Percentiles rank a stretch among this genome's conserved stretches.
Conservation (phyloP, 1,140 invertebrate genomes). For the Heterodera carotae region DNA sequence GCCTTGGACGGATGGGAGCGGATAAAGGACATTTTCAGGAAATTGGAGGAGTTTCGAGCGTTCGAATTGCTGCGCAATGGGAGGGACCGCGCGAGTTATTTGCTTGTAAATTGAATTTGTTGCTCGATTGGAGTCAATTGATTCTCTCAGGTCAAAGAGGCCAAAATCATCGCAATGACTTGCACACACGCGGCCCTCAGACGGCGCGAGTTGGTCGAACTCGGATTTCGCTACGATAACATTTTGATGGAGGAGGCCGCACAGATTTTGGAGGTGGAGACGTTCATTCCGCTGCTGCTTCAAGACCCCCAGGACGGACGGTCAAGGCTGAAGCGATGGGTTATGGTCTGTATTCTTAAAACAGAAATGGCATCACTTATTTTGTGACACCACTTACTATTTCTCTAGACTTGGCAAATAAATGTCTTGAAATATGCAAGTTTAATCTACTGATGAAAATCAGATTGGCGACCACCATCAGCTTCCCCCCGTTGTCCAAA, state of each 20-base stretch:
- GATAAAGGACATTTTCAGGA: slow-evolving; percentile 90
- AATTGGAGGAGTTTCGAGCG: slow-evolving; percentile 94
- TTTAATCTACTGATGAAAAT: no score
- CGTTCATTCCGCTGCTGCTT: slow-evolving; percentile 93
- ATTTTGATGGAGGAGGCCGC: slow-evolving; percentile 81
- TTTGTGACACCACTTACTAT: no score
- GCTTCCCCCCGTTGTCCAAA: slow-evolving; percentile 97
- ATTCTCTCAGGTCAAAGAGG: slow-evolving; percentile 81
- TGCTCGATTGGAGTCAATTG: not conserved
- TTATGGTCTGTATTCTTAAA: slow-evolving; percentile 76
- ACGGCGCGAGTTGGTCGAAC: slow-evolving; percentile 88
- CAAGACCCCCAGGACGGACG: slow-evolving; percentile 89
- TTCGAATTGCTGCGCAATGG: slow-evolving; percentile 92
- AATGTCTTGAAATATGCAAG: not conserved
- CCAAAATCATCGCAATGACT: slow-evolving; percentile 99
- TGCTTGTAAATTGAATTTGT: slow-evolving; percentile 70
- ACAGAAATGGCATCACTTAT: no score
- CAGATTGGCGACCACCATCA: slow-evolving; percentile 96
- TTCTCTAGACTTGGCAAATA: not conserved
- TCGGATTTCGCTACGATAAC: slow-evolving; percentile 73
- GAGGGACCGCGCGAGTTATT: slow-evolving; percentile 88
- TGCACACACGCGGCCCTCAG: slow-evolving; percentile 98
- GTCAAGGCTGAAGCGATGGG: slow-evolving; percentile 96
- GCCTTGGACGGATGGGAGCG: slow-evolving; percentile 92
- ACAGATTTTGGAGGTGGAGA: slow-evolving; percentile 98